Conservation (phyloP, 2,797 vertebrate genomes). For the Oryzias dopingdopingensis region DNA sequence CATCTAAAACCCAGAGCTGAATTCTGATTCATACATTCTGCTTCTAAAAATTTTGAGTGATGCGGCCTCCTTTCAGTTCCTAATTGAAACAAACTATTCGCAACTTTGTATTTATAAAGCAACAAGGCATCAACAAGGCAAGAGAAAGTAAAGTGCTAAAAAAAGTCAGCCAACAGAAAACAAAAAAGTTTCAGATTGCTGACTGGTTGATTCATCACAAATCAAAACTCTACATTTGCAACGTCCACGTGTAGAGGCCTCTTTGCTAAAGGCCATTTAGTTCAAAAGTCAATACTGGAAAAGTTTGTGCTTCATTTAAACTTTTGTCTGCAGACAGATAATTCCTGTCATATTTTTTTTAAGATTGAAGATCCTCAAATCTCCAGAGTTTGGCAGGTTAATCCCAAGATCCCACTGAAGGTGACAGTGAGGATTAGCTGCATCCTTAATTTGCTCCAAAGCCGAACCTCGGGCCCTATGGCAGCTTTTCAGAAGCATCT, state of each 20-base stretch:
- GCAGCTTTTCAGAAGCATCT: too few species aligned
- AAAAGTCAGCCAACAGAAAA: constrained; percentile 17
- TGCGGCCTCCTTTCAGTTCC: constrained; percentile 23
- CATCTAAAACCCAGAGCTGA: constrained; percentile 11
- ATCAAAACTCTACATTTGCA: constrained; percentile 16
- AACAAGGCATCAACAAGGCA: constrained; percentile 33
- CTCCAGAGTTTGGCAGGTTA: constrained; percentile 6
- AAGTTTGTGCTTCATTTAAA: constrained; percentile 30
- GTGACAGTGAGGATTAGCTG: too few species aligned
- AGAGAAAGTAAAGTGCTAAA: constrained; percentile 45
- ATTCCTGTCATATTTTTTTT: constrained; percentile 14
- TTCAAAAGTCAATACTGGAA: constrained; percentile 29
- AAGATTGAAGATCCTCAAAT: constrained; percentile 1
- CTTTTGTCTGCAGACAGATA: constrained; percentile 17
- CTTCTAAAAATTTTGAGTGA: constrained; percentile 53
- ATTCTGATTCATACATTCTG: constrained; percentile 31
- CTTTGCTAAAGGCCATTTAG: constrained; percentile 11
- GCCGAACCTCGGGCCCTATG: too few species aligned
- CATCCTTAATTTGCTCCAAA: too few species aligned
- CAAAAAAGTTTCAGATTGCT: constrained; percentile 12
- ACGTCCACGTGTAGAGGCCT: constrained; percentile 8
- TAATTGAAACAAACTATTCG: too few species aligned
- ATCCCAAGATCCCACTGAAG: background rate
- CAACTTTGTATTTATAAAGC: constrained; percentile 29
- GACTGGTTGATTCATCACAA: constrained; percentile 9